Percentiles rank a stretch among this genome's conserved stretches.
Conservation (phyloP, 2,797 vertebrate genomes). For the Bradypodion pumilum region DNA sequence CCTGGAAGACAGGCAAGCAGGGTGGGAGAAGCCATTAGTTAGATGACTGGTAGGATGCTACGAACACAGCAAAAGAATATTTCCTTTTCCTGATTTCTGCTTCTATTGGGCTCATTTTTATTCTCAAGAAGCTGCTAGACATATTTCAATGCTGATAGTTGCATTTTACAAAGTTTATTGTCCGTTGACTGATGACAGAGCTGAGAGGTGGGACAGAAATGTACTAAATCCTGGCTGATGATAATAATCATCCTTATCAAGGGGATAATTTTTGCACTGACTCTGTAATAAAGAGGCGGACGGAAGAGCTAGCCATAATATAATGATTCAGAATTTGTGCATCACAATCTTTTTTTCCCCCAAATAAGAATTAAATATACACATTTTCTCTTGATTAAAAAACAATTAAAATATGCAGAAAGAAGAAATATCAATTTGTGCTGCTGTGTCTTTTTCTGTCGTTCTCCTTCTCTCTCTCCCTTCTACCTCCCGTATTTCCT, state of each 20-base stretch:
- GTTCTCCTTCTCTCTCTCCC: too few species aligned
- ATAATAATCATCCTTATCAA: background rate
- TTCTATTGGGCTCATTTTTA: background rate
- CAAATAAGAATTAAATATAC: background rate
- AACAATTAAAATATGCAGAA: background rate
- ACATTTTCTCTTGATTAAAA: background rate
- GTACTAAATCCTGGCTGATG: background rate
- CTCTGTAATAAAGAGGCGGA: background rate
- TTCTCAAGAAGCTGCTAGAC: background rate
- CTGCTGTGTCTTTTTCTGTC: background rate
- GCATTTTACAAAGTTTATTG: background rate
- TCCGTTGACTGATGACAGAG: background rate
- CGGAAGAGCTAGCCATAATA: background rate
- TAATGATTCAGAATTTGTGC: background rate
- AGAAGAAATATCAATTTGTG: background rate
- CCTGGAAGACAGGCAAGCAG: conserved; percentile 80
- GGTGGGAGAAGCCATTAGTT: background rate
- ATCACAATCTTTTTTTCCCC: too few species aligned
- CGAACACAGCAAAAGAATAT: background rate
- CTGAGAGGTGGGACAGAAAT: background rate
- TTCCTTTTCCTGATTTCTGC: background rate
- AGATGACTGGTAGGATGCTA: background rate
- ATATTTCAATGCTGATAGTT: background rate
- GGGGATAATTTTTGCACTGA: background rate
- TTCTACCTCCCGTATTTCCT: too few species aligned